phyloP scores from a whole-genome alignment of 2,888 invertebrate species.

The Deroplatys truncata region DNA sequence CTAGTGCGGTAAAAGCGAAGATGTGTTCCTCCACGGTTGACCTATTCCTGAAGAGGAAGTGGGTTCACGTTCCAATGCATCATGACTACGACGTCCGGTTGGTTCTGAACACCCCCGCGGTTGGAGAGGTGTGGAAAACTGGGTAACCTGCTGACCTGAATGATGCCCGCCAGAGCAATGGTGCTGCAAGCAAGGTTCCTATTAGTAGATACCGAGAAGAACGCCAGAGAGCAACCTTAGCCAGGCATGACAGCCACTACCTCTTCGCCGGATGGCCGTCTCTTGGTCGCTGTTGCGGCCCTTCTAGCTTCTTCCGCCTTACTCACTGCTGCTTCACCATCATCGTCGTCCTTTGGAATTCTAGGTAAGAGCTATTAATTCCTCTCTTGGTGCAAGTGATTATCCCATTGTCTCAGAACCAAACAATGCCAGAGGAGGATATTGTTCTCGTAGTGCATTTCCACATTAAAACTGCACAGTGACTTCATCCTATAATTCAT shows the following conservation, averaged over 20 bases:
- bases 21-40: neutral
- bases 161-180: neutral
- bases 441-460: no score
- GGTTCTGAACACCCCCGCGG: neutral
- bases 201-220: neutral
- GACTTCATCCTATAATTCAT: no score
- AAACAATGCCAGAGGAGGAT: no score
- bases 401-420: no score
- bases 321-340: neutral
- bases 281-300: neutral
- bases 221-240: neutral
- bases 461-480: no score
- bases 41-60: neutral
- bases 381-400: no score
- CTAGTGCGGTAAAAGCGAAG: neutral
- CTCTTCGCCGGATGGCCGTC: neutral
- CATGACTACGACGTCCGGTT: neutral
- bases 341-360: neutral
- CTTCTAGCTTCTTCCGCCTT: neutral
- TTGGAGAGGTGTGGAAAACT: slow-evolving; percentile 1
- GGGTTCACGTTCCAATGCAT: neutral
- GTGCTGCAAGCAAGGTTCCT: neutral
- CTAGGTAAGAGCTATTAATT: neutral
- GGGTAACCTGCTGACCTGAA: slow-evolving; percentile 26
- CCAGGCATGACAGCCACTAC: neutral